These are phyloP conservation scores for Drosophila melanica DNA, from an alignment of 1,140 invertebrate species.

Conservation along the genomic window DNA sequence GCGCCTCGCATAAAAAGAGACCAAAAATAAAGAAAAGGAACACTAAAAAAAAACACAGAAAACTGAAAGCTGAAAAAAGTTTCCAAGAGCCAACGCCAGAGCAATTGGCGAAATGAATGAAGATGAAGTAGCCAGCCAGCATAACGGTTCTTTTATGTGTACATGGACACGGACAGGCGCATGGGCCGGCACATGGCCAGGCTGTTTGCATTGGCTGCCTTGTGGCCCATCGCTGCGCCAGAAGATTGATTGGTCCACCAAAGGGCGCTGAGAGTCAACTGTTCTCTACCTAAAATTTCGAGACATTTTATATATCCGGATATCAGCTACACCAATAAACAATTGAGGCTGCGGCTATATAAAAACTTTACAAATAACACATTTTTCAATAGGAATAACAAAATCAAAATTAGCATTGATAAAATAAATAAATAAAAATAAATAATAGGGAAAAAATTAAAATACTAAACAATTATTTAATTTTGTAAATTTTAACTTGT, in stretches of 20 bases:
- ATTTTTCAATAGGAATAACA: background rate
- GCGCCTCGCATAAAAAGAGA: too few species aligned
- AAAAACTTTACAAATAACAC: background rate
- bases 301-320: conserved; percentile 44
- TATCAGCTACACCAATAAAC: conserved; percentile 13
- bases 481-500: too few species aligned
- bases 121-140: conserved; percentile 64
- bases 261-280: conserved; percentile 28
- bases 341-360: conserved; percentile 16
- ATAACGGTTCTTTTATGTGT: conserved; percentile 27
- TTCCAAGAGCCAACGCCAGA: conserved; percentile 15
- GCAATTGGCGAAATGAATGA: conserved; percentile 76
- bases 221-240: conserved; percentile 11
- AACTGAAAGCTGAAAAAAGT: conserved; percentile 1
- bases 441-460: too few species aligned
- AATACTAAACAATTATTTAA: too few species aligned
- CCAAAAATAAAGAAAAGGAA: background rate
- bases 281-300: conserved; percentile 42
- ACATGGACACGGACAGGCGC: conserved; percentile 26
- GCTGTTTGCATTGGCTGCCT: conserved; percentile 43
- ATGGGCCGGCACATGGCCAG: background rate
- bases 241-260: conserved; percentile 59
- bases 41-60: conserved; percentile 13
- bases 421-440: too few species aligned
- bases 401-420: background rate